phyloP scores from a whole-genome alignment of 1,140 invertebrate species.

The Lucilia sericata region DNA sequence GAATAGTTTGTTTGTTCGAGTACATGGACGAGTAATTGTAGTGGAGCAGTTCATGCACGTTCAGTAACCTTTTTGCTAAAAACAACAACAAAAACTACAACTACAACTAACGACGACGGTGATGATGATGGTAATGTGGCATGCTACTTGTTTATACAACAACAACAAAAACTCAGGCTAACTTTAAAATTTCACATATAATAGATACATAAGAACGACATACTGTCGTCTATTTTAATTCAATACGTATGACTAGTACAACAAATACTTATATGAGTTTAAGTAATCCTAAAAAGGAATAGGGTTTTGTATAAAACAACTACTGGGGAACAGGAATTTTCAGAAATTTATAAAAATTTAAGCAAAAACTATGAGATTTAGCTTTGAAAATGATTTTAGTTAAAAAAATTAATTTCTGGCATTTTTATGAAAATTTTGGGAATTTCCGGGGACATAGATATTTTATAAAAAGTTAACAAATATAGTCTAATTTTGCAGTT shows the following conservation, averaged over 20 bases:
- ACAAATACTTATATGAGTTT: background rate
- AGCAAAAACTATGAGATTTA: no score
- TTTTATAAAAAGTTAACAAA: no score
- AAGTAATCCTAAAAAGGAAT: no score
- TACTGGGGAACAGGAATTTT: no score
- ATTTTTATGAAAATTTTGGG: no score
- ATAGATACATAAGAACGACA: background rate
- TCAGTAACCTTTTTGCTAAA: conserved; percentile 17
- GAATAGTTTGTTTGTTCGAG: background rate
- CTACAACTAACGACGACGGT: background rate
- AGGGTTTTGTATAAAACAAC: no score
- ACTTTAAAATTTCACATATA: conserved; percentile 2
- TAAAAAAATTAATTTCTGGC: no score
- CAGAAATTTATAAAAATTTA: no score
- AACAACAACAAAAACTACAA: background rate
- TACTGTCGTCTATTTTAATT: background rate
- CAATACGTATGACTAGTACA: background rate
- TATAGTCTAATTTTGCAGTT: no score
- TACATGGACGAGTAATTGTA: background rate
- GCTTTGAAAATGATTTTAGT: no score
- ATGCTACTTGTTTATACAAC: background rate
- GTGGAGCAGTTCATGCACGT: conserved; percentile 26
- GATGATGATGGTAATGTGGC: conserved; percentile 33
- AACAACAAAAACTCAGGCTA: background rate
- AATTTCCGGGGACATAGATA: no score